Evolutionary conservation across 2,888 invertebrate genomes (phyloP).

Genomic region (Eustalomyia histrio): DNA sequence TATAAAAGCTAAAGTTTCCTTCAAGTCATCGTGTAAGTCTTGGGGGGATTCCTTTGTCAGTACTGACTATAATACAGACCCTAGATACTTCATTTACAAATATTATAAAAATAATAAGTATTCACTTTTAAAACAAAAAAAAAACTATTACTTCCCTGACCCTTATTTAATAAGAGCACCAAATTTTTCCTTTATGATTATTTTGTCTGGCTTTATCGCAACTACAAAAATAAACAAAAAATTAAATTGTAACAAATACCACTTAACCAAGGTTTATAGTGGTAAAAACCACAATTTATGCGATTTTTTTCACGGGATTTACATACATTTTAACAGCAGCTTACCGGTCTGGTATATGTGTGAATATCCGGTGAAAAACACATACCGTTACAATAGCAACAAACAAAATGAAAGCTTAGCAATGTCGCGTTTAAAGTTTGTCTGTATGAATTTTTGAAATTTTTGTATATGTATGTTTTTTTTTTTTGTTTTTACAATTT

Average conservation of each 20-base stretch:
- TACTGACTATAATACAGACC: no score
- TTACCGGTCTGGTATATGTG: conserved; percentile 53
- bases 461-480: conserved; percentile 14
- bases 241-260: conserved; percentile 54
- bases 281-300: conserved; percentile 61
- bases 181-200: conserved; percentile 33
- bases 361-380: conserved; percentile 46
- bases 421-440: conserved; percentile 52
- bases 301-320: conserved; percentile 62
- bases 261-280: conserved; percentile 57
- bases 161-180: conserved; percentile 11
- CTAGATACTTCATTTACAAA: no score
- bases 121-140: no score
- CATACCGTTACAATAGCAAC: conserved; percentile 8
- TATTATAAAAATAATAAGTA: no score
- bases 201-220: neutral
- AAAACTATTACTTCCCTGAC: no score
- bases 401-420: conserved; percentile 27
- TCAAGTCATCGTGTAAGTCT: no score
- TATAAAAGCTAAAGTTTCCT: no score
- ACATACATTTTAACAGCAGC: conserved; percentile 61
- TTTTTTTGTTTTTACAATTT: conserved; percentile 41
- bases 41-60: no score
- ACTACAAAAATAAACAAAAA: conserved; percentile 2
- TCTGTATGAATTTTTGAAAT: conserved; percentile 1